A percentile compares a stretch with the other conserved stretches of the same genome.
Conservation (phyloP, 2,113 vertebrate species). For the Coregonus clupeaformis region DNA sequence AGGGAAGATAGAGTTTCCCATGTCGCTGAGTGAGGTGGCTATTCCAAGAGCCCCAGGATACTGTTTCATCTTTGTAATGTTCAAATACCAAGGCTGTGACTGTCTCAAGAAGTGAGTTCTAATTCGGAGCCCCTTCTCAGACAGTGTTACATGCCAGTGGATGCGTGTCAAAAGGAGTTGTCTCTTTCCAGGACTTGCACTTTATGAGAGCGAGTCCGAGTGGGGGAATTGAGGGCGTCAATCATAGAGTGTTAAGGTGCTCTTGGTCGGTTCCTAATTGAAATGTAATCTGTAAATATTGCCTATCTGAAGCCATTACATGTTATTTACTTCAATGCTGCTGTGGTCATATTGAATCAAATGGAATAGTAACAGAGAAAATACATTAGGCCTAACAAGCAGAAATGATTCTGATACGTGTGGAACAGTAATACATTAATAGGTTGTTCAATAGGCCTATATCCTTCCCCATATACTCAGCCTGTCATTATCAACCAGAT, state of each 20-base stretch:
- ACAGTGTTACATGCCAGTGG: slow-evolving; percentile 3
- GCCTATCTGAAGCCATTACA: no score
- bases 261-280: no score
- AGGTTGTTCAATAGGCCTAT: background rate
- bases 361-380: background rate
- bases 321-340: no score
- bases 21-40: background rate
- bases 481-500: background rate
- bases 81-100: slow-evolving; percentile 33
- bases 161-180: background rate
- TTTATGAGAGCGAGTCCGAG: no score
- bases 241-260: no score
- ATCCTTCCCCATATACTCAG: background rate
- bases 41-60: slow-evolving; percentile 43
- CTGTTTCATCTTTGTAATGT: slow-evolving; percentile 43
- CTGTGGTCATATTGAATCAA: no score
- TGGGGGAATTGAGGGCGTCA: no score
- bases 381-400: background rate
- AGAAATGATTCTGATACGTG: background rate
- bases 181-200: no score
- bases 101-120: slow-evolving; percentile 24
- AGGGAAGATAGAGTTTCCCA: slow-evolving; percentile 4
- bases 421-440: background rate
- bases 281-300: no score
- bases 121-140: slow-evolving; percentile 26